A percentile compares a stretch with the other conserved stretches of the same genome.
Evolutionary conservation across 2,113 vertebrate genomes (phyloP).

Genomic region (Aix galericulata): DNA sequence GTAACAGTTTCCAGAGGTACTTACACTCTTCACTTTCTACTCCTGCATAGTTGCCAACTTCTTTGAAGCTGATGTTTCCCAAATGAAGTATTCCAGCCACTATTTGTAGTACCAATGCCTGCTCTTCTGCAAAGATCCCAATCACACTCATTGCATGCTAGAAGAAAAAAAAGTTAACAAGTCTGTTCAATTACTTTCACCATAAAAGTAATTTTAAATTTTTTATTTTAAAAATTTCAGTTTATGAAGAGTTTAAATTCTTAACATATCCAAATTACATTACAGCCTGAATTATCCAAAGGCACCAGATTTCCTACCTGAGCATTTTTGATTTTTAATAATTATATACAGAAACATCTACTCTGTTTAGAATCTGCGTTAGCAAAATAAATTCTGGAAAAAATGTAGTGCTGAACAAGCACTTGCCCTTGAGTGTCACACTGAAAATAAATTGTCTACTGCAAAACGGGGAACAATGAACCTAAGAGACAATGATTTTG

Average conservation of each 20-base stretch:
- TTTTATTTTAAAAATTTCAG: background rate
- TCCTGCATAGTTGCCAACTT: constrained; percentile 94
- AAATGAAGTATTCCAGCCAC: constrained; percentile 94
- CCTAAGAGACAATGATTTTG: background rate
- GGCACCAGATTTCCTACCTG: background rate
- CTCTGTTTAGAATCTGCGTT: background rate
- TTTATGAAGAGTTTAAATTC: background rate
- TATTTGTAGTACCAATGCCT: constrained; percentile 91
- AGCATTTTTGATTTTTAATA: background rate
- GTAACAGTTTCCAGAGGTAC: constrained; percentile 53
- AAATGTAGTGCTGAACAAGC: background rate
- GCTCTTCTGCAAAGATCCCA: constrained; percentile 88
- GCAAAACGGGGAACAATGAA: background rate
- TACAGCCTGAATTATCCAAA: background rate
- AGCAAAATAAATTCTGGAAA: background rate
- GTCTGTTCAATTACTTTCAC: background rate
- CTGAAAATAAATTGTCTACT: background rate
- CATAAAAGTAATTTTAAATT: background rate
- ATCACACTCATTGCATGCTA: constrained; percentile 98
- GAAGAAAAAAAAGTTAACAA: background rate
- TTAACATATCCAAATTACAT: background rate
- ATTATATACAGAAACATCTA: background rate
- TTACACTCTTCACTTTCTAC: constrained; percentile 97
- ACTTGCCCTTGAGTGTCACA: background rate
- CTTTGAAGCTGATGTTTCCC: constrained; percentile 95